Evolutionary conservation across 2,888 invertebrate species (phyloP), one percentile per base, ranked within the genome.

Genomic region (Acutogordius australiensis): DNA sequence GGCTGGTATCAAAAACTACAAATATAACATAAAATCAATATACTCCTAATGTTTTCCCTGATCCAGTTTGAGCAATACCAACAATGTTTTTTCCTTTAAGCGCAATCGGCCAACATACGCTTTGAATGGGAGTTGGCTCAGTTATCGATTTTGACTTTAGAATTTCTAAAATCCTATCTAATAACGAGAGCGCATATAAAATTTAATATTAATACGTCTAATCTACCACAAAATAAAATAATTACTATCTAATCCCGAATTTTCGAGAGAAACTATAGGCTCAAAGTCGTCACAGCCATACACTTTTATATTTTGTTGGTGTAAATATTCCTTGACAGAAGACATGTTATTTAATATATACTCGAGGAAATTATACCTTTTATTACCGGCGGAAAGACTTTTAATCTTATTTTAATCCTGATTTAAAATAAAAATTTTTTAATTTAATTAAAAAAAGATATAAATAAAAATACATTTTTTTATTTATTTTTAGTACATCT

Each of bases 91-190:
- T 79, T 0, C 94, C 94, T 66, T 79, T 78, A 45, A 94, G 72
- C 0, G 91, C 74, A 62, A 91, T 77, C 1, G 94, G 94, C 91
- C 91, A 94, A 0, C 85, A 82, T 72, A 90, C 88, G 62, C 80
- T 75, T 71, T 91, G 86, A 61, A 71, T 69, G 30, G 66, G 64
- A 1, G 69, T 68, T 26, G 69, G 69, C 60, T 65, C 29, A 76
- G 77, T 75, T 18, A 28, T 29, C 8, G 28, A 8, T 57, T 57
- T 28, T n/a, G 28, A 4, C 29, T 64, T 63, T 30, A 72, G 64
- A 45, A 65, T 65, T 27, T 64, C 62, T 62, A 67, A 65, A 2
- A 70, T 68, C 65, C 68, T 68, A 60, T 70, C 71, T 70, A n/a
- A n/a, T n/a, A n/a, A n/a, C n/a, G n/a, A n/a, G n/a, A n/a, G n/a